Conservation (phyloP, 2,797 vertebrate species). For the Brachyalestes nurse region DNA sequence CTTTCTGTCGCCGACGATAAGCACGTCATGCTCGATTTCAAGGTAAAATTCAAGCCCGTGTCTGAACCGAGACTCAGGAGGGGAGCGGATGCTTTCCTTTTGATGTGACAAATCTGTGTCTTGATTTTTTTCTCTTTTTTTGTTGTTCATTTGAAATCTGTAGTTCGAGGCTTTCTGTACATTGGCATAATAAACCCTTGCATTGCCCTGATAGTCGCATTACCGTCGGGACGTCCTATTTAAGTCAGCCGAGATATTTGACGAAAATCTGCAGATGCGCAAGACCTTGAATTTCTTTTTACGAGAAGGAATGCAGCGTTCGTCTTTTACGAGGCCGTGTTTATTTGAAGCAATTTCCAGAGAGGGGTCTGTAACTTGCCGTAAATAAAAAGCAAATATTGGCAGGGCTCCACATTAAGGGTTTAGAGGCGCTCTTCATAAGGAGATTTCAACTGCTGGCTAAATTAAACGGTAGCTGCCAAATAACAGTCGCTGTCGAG, state of each 20-base stretch:
- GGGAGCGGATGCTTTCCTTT: neutral
- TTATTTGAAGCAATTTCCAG: conserved; percentile 45
- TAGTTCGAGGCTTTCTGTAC: neutral
- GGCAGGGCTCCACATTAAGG: neutral
- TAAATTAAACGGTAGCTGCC: neutral
- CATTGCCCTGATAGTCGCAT: neutral
- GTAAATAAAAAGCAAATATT: conserved; percentile 7
- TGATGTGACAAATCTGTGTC: neutral
- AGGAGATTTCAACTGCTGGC: neutral
- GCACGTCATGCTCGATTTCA: neutral
- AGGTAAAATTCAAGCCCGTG: conserved; percentile 6
- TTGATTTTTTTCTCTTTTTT: neutral
- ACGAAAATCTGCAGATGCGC: conserved; percentile 23
- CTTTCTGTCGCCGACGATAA: conserved; percentile 6
- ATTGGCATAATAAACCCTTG: no score
- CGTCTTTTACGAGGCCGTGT: conserved; percentile 37
- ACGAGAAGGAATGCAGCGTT: conserved; percentile 28
- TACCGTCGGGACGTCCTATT: neutral
- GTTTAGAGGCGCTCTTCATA: neutral
- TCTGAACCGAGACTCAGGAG: neutral
- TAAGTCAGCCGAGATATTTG: neutral
- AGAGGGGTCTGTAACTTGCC: conserved; percentile 41
- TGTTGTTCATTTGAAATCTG: neutral
- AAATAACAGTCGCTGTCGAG: no score
- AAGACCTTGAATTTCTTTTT: conserved; percentile 20